Conservation (phyloP, 2,888 invertebrate genomes). For the Steinernema carpocapsae region DNA sequence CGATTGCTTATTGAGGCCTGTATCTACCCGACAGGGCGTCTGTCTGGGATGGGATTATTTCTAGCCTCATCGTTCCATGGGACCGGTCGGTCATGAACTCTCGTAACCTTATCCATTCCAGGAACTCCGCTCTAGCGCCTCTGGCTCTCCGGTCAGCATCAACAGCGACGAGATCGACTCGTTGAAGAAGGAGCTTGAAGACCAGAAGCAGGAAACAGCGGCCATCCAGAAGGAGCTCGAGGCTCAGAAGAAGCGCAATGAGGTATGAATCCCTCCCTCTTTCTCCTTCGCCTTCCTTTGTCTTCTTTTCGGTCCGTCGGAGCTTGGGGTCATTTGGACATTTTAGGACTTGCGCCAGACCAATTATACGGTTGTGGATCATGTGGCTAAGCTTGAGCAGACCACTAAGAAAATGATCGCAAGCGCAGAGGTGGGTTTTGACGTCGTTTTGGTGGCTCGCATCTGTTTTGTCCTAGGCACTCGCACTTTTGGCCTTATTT, state of each 20-base stretch:
- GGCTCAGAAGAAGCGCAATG: slow-evolving; percentile 22
- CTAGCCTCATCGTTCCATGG: too few species aligned
- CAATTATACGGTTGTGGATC: neutral
- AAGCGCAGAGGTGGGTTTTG: too few species aligned
- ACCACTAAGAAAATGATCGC: slow-evolving; percentile 21
- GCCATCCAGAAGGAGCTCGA: neutral
- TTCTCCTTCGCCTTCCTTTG: too few species aligned
- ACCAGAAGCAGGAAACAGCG: neutral
- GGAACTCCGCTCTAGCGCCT: too few species aligned
- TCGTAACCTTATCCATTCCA: too few species aligned
- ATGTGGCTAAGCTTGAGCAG: slow-evolving; percentile 24
- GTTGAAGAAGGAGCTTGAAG: neutral
- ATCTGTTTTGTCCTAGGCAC: neutral
- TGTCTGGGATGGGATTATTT: too few species aligned
- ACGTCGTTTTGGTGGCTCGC: too few species aligned
- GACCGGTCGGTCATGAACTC: too few species aligned
- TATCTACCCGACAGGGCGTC: too few species aligned
- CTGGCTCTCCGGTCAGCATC: too few species aligned
- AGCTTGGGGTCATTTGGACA: neutral
- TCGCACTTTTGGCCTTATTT: neutral
- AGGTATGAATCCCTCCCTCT: too few species aligned
- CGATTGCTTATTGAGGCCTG: too few species aligned
- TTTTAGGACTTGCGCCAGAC: slow-evolving; percentile 12
- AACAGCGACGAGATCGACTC: neutral
- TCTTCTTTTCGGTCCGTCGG: neutral